phyloP scores from a whole-genome alignment of 2,888 invertebrate species.

The Heliconius ethilla region DNA sequence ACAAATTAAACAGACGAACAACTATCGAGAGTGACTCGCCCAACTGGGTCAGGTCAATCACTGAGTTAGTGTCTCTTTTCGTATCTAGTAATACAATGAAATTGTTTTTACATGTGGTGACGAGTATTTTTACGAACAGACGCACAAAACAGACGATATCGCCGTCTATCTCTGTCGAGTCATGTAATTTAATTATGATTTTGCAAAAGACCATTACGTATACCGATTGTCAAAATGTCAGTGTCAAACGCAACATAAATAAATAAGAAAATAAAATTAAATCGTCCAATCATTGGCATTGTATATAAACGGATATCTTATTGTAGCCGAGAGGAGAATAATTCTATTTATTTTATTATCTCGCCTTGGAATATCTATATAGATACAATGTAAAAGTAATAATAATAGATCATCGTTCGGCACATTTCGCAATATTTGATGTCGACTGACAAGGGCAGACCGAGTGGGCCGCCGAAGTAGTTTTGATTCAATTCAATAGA shows the following conservation, averaged over 20 bases:
- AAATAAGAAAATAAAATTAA: constrained; percentile 18
- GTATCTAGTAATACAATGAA: constrained; percentile 25
- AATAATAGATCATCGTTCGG: constrained; percentile 63
- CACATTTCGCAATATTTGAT: constrained; percentile 60
- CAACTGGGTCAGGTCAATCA: constrained; percentile 49
- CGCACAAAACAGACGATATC: background rate
- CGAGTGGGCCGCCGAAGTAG: constrained; percentile 63
- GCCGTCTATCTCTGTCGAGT: constrained; percentile 5
- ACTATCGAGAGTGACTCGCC: constrained; percentile 42
- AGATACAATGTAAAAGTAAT: constrained; percentile 51
- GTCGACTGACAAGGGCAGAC: constrained; percentile 61
- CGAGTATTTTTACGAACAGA: constrained; percentile 2
- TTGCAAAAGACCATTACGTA: background rate
- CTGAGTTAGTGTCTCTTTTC: constrained; percentile 32
- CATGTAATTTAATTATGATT: constrained; percentile 20
- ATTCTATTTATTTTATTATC: constrained; percentile 49
- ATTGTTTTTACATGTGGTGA: constrained; percentile 1
- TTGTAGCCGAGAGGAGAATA: constrained; percentile 36
- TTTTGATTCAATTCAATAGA: constrained; percentile 67
- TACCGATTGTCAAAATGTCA: constrained; percentile 23
- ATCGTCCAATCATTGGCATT: constrained; percentile 22
- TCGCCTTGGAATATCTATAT: constrained; percentile 61
- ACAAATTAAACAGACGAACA: constrained; percentile 69
- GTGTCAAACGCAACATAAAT: constrained; percentile 16
- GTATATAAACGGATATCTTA: constrained; percentile 29